Percentiles rank a stretch among this genome's conserved stretches.
These are phyloP conservation scores for Hermaeophaga mercurialis DNA, from an alignment of 2,888 invertebrate genomes.

Conservation along the genomic window DNA sequence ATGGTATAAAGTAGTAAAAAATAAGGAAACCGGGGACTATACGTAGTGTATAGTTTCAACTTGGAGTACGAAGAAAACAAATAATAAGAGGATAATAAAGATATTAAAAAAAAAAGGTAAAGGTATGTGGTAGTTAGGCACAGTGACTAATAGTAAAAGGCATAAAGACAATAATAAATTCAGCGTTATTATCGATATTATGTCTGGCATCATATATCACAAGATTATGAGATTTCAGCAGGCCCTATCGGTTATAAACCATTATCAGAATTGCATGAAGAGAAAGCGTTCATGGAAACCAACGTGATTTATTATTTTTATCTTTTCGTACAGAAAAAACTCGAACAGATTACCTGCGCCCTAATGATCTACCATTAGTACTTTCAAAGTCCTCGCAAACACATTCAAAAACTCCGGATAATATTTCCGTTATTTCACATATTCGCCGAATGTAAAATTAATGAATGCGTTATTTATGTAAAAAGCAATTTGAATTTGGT, in stretches of 20 bases:
- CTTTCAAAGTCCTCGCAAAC: constrained; percentile 41
- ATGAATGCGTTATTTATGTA: constrained; percentile 31
- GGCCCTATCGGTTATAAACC: constrained; percentile 43
- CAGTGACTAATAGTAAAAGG: constrained; percentile 14
- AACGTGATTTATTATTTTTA: constrained; percentile 58
- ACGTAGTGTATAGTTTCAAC: too few relatives aligned
- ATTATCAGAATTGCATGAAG: constrained; percentile 50
- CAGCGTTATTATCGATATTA: constrained; percentile 26
- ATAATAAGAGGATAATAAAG: too few relatives aligned
- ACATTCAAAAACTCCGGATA: constrained; percentile 45
- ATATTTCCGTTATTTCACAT: constrained; percentile 41
- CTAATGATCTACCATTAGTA: constrained; percentile 59
- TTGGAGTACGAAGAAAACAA: too few relatives aligned
- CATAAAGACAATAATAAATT: constrained; percentile 27
- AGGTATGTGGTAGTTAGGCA: background rate
- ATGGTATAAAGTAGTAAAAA: too few relatives aligned
- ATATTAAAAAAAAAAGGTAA: too few relatives aligned
- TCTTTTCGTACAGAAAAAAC: constrained; percentile 53
- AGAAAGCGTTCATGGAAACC: constrained; percentile 49
- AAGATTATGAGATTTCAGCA: constrained; percentile 30
- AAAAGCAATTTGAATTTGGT: constrained; percentile 17
- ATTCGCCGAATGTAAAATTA: constrained; percentile 38
- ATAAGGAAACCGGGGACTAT: too few relatives aligned
- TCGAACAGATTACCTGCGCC: constrained; percentile 56
- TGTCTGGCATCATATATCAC: constrained; percentile 28